A percentile compares a stretch with the other conserved stretches of the same genome.
Conservation (phyloP, 1,140 invertebrate species). For the Diorhabda elongata region DNA sequence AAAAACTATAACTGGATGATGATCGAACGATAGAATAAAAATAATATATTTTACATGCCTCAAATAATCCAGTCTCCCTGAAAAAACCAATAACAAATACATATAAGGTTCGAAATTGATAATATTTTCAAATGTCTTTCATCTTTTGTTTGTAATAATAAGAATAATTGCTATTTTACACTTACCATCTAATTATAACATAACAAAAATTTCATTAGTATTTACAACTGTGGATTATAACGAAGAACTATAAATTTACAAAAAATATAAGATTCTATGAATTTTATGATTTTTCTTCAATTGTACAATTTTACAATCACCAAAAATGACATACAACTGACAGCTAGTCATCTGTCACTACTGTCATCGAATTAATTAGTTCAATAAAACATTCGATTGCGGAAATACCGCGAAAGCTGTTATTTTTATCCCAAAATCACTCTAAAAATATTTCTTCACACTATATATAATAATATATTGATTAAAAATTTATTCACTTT, state of each 20-base stretch:
- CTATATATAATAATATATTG: too few relatives aligned
- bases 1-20: slow-evolving; percentile 11
- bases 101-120: slow-evolving; percentile 14
- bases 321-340: slow-evolving; percentile 13
- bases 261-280: slow-evolving; percentile 28
- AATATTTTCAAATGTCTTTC: slow-evolving; percentile 35
- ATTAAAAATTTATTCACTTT: too few relatives aligned
- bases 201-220: slow-evolving; percentile 36
- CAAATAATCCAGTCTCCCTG: slow-evolving; percentile 3
- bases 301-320: slow-evolving; percentile 13
- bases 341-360: not conserved
- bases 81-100: slow-evolving; percentile 17
- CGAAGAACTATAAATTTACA: slow-evolving; percentile 36
- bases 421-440: too few relatives aligned
- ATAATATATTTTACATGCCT: slow-evolving; percentile 11
- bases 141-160: slow-evolving; percentile 37
- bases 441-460: too few relatives aligned
- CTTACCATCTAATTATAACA: slow-evolving; percentile 38
- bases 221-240: slow-evolving; percentile 30
- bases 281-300: slow-evolving; percentile 13
- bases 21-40: slow-evolving; percentile 1
- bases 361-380: too few relatives aligned
- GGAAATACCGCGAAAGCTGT: too few relatives aligned
- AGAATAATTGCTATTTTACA: slow-evolving; percentile 19
- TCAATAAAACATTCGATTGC: too few relatives aligned